Conservation (phyloP, 2,113 vertebrate species). For the Phycodurus eques region DNA sequence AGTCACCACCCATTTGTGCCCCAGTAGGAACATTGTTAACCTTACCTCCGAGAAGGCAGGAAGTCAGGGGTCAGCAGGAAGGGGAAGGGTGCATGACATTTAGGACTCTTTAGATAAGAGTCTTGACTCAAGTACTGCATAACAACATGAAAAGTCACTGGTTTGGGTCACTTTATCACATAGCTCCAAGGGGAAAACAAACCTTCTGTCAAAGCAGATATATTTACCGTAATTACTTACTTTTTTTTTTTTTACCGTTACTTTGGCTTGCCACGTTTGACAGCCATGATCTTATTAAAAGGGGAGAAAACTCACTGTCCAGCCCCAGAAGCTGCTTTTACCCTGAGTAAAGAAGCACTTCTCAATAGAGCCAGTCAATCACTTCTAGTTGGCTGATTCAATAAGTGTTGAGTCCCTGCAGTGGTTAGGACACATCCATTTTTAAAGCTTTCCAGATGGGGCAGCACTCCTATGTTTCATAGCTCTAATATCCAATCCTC, state of each 20-base stretch:
- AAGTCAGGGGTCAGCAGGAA: not conserved
- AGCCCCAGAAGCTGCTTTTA: constrained; percentile 53
- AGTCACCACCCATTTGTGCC: too few species aligned
- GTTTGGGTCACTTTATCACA: constrained; percentile 19
- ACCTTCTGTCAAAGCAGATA: constrained; percentile 4
- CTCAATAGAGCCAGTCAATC: constrained; percentile 67
- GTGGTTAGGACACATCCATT: constrained; percentile 64
- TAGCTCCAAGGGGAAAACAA: constrained; percentile 16
- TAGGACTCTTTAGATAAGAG: constrained; percentile 8
- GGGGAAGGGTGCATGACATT: constrained; percentile 6
- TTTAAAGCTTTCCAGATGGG: constrained; percentile 58
- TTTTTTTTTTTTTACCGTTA: too few species aligned
- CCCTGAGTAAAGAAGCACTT: constrained; percentile 60
- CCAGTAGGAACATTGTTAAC: constrained; percentile 9
- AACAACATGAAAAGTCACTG: constrained; percentile 2
- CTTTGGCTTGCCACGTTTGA: constrained; percentile 58
- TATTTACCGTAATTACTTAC: constrained; percentile 21
- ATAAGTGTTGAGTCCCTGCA: constrained; percentile 64
- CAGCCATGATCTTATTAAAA: constrained; percentile 62
- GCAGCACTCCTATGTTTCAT: constrained; percentile 55
- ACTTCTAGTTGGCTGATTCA: constrained; percentile 66
- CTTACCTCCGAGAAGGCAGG: not conserved
- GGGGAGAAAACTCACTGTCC: constrained; percentile 30
- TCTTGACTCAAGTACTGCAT: not conserved
- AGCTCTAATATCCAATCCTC: constrained; percentile 59